These are phyloP conservation scores for Archilochus colubris DNA, from an alignment of 2,113 vertebrate species.

Conservation along the genomic window DNA sequence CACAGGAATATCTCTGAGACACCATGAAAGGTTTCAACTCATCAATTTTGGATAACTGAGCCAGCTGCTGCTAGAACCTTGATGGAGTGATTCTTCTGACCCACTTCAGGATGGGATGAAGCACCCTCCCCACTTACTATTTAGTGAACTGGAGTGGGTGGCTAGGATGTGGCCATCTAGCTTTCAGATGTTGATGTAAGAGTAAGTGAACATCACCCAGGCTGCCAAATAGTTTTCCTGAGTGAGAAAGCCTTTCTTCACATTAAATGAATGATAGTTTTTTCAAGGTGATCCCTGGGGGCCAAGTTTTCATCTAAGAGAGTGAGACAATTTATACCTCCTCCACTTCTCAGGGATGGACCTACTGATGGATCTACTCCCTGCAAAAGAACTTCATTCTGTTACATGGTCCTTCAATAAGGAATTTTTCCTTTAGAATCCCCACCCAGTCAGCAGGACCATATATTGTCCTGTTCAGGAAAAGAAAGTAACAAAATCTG, in stretches of 20 bases:
- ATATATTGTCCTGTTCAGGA: not conserved
- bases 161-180: not conserved
- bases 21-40: not conserved
- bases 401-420: not conserved
- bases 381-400: not conserved
- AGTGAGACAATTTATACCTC: not conserved
- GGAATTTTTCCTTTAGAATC: not conserved
- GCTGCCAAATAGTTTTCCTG: not conserved
- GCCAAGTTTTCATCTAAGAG: not conserved
- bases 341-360: not conserved
- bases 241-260: not conserved
- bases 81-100: not conserved
- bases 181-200: not conserved
- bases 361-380: not conserved
- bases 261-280: not conserved
- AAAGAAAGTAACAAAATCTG: not conserved
- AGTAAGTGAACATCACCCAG: not conserved
- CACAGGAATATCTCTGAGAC: accelerated
- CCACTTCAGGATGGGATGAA: not conserved
- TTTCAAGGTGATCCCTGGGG: not conserved
- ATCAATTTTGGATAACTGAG: not conserved
- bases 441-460: not conserved
- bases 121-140: not conserved
- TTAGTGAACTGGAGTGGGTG: not conserved
- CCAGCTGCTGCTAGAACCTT: not conserved